phyloP scores from a whole-genome alignment of 2,113 vertebrate species.

The Gila orcuttii region DNA sequence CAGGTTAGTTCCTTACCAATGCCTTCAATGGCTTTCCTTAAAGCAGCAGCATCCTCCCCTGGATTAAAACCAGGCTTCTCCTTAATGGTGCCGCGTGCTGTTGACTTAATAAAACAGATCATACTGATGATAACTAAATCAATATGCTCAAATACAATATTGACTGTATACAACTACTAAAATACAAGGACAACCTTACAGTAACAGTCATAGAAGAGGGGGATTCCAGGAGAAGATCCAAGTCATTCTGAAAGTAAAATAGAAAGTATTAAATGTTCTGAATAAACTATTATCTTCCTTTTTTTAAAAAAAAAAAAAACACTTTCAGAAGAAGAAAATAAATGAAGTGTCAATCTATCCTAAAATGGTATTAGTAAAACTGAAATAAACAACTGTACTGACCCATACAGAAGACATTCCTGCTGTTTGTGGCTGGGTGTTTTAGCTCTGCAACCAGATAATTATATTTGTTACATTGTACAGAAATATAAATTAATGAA shows the following conservation, averaged over 20 bases:
- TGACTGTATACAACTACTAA: not conserved
- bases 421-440: constrained; percentile 1
- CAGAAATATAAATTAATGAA: not conserved
- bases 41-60: constrained; percentile 76
- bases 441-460: constrained; percentile 24
- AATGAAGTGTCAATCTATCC: not conserved
- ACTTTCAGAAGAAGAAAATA: not conserved
- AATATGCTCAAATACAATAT: too few relatives aligned
- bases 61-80: constrained; percentile 78
- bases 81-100: constrained; percentile 76
- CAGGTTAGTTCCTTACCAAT: constrained; percentile 72
- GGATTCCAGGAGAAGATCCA: constrained; percentile 75
- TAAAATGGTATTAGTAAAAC: not conserved
- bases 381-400: not conserved
- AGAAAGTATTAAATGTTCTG: not conserved
- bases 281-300: not conserved
- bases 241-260: constrained; percentile 66
- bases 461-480: not conserved
- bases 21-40: constrained; percentile 82
- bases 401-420: constrained; percentile 53
- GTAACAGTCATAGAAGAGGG: constrained; percentile 67
- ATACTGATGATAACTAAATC: not conserved
- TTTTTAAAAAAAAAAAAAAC: not conserved
- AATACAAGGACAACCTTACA: constrained; percentile 45
- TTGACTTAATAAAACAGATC: constrained; percentile 69